Evolutionary conservation across 1,140 invertebrate genomes (phyloP), one percentile per base, ranked within the genome.

Genomic region (Paraescarpia echinospica): DNA sequence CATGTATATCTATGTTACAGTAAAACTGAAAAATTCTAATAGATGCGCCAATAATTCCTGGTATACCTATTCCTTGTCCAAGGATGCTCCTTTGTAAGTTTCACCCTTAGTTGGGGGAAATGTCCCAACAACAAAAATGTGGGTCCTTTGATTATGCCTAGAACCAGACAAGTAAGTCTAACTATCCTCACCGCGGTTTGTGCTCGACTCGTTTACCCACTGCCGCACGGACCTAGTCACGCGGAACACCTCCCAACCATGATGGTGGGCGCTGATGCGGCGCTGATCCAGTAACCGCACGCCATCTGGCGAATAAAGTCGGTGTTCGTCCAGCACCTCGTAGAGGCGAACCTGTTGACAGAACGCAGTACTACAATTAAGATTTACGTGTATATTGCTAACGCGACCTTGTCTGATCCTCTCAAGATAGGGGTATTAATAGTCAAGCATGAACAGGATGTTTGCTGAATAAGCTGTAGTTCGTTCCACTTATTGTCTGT

Each of bases 221-320:
- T 95, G 94, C 6, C 95, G 89, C 8, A 97, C 96, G 9, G 97
- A 96, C 92, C 95, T 94, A 92, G 95, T 96, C 1, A 97, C 96
- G 89, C 96, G 96, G 94, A 97, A 97, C 22, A 97, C 96, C 94
- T 97, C 96, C 97, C 97, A 97, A 31, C 97, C 97, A 27, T 91
- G 90, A 34, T 95, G 96, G 92, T 97, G 95, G 27, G 96, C 96
- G 90, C 96, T 96, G 27, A 97, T 96, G 77, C 96, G 96, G 93
- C 96, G 96, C 18, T 96, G 95, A 93, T 97, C 97, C 31, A 97
- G 92, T 1, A 97, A 93, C 92, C 95, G 95, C 89, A 97, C 89
- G 33, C 96, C 94, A 89, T 96, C 95, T 33, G 96, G 96, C 89
- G 95, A 94, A 51, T 95, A 94, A 77, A 94, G 51, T 91, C 94